Conservation (phyloP, 2,888 invertebrate genomes). For the Drosophila infuscata region DNA sequence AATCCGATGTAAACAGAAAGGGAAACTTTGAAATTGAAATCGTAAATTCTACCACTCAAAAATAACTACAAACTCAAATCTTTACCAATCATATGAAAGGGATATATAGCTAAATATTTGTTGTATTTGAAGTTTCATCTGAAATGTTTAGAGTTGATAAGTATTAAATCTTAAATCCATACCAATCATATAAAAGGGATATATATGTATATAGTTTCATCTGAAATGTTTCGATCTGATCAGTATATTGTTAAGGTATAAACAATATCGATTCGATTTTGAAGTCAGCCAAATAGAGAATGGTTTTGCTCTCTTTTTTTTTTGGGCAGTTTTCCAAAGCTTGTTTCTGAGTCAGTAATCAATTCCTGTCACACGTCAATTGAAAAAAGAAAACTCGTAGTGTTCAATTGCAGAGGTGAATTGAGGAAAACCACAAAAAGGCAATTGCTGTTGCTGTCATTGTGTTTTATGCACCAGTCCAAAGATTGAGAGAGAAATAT, state of each 20-base stretch:
- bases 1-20: background rate
- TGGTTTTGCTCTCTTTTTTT: too few species aligned
- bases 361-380: conserved; percentile 51
- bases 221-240: background rate
- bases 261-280: background rate
- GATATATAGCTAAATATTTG: background rate
- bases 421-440: conserved; percentile 9
- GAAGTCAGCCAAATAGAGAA: background rate
- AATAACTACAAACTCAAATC: background rate
- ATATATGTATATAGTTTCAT: background rate
- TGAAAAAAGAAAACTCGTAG: conserved; percentile 2
- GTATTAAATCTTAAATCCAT: background rate
- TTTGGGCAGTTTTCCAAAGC: background rate
- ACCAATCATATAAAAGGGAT: background rate
- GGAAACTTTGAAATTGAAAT: background rate
- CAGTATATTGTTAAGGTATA: background rate
- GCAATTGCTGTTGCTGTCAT: conserved; percentile 34
- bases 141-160: background rate
- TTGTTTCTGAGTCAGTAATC: conserved; percentile 1
- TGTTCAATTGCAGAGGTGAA: conserved; percentile 29
- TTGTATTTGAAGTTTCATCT: too few species aligned
- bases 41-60: background rate
- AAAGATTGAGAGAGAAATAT: conserved; percentile 29
- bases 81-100: background rate
- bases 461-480: background rate